Evolutionary conservation across 2,888 invertebrate species (phyloP).

Genomic region (Sympetrum striolatum): DNA sequence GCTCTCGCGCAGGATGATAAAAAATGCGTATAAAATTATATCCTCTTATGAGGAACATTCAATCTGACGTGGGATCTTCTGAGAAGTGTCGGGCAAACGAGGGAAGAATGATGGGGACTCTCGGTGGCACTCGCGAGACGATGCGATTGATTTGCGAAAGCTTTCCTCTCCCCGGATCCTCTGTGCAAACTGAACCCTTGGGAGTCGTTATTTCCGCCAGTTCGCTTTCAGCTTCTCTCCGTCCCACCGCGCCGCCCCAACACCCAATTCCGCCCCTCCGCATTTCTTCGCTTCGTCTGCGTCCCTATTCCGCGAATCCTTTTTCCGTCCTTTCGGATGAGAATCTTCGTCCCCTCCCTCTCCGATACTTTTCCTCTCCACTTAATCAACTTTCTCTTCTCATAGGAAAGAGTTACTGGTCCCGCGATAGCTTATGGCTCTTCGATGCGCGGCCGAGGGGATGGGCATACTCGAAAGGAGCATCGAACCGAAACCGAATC

Average conservation of each 20-base stretch:
- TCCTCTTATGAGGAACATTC: neutral
- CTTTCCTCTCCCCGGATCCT: neutral
- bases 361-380: neutral
- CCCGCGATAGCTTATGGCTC: no score
- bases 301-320: neutral
- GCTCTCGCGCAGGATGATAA: neutral
- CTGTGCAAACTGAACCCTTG: conserved; percentile 26
- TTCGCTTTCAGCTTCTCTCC: conserved; percentile 13
- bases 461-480: no score
- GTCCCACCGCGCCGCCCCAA: neutral
- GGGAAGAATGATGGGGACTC: neutral
- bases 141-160: conserved; percentile 38
- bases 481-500: no score
- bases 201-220: conserved; percentile 42
- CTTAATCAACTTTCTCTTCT: neutral
- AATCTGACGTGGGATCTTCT: neutral
- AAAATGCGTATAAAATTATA: neutral
- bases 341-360: neutral
- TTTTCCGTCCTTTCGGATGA: neutral
- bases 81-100: neutral
- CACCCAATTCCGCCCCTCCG: neutral
- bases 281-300: neutral
- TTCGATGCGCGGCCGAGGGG: no score
- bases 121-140: conserved; percentile 3
- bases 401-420: neutral